Evolutionary conservation across 2,113 vertebrate species (phyloP), one percentile per base, ranked within the genome.

Genomic region (Nicator chloris): DNA sequence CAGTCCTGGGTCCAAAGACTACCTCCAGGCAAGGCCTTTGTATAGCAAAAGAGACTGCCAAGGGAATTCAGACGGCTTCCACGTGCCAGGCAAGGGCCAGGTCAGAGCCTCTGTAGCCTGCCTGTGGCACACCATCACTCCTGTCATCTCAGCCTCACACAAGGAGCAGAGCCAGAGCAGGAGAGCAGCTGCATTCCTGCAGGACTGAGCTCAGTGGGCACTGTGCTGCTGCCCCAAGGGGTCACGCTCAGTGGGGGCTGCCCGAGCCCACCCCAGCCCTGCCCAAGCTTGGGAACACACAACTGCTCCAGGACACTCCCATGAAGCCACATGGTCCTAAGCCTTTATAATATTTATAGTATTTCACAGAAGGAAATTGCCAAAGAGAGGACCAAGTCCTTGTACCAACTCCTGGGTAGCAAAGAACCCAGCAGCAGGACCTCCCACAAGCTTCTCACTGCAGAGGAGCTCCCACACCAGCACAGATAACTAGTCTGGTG

Each of bases 191-290:
- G 42, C 0, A 0, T 17, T 18, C 17, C 75, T 31, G 31, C 10
- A 82, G 40, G 80, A 44, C 40, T 24, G 23, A 84, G 40, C 40
- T 70, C 10, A 3, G 27, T 7, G 7, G 20, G 39, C 39, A 31
- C 57, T 44, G 63, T 1, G 3, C 40, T 73, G 51, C 45, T 3
- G 0, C 30, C n/a, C 2, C 0, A 5, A 39, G 8, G 31, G 14
- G 3, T n/a, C 33, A 13, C 26, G 21, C 47, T 57, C n/a, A 27
- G 19, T 3, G 8, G 16, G 37, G 12, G 31, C 28, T 44, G 65
- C 53, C 86, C 37, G 50, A 73, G 37, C 37, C 24, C 64, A 42
- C 31, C 11, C 53, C 69, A 60, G 70, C 39, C 15, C 57, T 63
- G 16, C 15, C 68, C 35, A 64, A 53, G 26, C 66, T 28, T 68